Conservation (phyloP, 2,797 vertebrate genomes). For the Diplodus puntazzo region DNA sequence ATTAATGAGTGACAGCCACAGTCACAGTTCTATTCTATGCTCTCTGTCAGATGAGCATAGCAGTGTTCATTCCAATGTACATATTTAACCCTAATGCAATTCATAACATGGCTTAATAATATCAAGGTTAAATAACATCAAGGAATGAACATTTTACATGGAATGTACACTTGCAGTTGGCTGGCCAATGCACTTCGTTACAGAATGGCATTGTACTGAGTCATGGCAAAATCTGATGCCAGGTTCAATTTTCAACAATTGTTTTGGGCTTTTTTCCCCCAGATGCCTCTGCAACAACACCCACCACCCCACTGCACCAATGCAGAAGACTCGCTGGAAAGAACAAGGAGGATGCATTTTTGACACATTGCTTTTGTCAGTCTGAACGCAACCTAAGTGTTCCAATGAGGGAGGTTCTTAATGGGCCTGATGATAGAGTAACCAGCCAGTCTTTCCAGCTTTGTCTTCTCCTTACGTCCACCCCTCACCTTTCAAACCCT, state of each 20-base stretch:
- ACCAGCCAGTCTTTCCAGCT: conserved; percentile 45
- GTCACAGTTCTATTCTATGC: no score
- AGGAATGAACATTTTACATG: no score
- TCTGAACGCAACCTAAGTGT: conserved; percentile 28
- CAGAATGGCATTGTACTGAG: not conserved
- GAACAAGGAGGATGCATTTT: not conserved
- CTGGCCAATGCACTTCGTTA: not conserved
- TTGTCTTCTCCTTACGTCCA: conserved; percentile 24
- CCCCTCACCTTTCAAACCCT: conserved; percentile 12
- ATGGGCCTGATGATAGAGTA: conserved; percentile 36
- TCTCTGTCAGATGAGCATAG: no score
- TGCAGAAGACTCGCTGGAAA: not conserved
- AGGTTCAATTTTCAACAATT: not conserved
- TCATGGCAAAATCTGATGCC: not conserved
- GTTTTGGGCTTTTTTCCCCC: no score
- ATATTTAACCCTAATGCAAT: no score
- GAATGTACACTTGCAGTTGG: not conserved
- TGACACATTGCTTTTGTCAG: conserved; percentile 14
- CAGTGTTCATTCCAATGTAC: no score
- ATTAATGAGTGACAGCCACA: conserved; percentile 31
- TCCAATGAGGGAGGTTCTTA: conserved; percentile 54
- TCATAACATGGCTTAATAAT: no score
- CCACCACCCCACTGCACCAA: not conserved
- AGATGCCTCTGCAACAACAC: not conserved
- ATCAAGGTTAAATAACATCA: no score